These are phyloP conservation scores for Andrena marginata DNA, from an alignment of 2,888 invertebrate genomes.

Conservation along the genomic window DNA sequence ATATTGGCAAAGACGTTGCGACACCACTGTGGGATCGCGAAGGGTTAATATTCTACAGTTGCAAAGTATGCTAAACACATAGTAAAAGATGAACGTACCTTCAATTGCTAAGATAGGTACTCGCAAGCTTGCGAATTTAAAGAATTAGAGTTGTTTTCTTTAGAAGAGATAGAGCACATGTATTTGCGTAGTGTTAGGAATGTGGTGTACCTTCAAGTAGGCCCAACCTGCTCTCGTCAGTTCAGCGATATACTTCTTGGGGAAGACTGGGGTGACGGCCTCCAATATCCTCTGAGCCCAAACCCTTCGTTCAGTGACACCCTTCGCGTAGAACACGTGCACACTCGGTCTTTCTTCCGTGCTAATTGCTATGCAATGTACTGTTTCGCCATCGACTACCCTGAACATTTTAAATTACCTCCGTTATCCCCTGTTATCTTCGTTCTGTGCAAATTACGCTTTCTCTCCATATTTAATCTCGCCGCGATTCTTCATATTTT, in stretches of 20 bases:
- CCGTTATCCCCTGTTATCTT: constrained; percentile 2
- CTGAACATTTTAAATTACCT: constrained; percentile 66
- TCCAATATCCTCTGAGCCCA: constrained; percentile 94
- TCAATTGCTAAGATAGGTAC: neutral
- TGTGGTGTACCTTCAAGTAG: constrained; percentile 87
- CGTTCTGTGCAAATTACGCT: neutral
- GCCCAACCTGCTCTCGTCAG: constrained; percentile 93
- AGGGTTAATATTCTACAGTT: no score
- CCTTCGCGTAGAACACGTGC: constrained; percentile 79
- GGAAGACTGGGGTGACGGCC: constrained; percentile 89
- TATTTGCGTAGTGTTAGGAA: neutral
- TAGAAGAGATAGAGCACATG: neutral
- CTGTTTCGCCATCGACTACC: constrained; percentile 78
- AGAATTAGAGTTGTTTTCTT: neutral
- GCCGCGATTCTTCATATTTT: neutral
- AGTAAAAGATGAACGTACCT: constrained; percentile 17
- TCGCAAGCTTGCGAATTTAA: constrained; percentile 14
- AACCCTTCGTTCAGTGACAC: constrained; percentile 85
- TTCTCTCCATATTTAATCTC: neutral
- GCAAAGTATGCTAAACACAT: neutral
- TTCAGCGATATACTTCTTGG: constrained; percentile 89
- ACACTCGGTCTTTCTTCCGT: constrained; percentile 77
- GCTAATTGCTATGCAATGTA: constrained; percentile 81
- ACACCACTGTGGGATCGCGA: no score
- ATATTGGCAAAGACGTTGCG: no score